These are phyloP conservation scores for Tetragonula clypearis DNA, from an alignment of 1,140 invertebrate genomes.

Conservation along the genomic window DNA sequence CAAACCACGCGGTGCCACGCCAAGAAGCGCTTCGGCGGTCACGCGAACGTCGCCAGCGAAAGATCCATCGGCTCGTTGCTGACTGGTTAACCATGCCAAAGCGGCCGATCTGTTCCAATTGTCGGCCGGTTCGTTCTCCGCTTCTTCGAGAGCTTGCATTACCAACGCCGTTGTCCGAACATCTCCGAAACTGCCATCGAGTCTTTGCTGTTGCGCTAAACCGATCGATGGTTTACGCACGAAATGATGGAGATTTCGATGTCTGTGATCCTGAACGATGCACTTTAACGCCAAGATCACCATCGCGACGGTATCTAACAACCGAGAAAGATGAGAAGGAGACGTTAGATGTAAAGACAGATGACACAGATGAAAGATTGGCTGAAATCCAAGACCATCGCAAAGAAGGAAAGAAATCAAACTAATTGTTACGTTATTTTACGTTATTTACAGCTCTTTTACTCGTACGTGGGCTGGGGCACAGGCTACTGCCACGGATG, in stretches of 20 bases:
- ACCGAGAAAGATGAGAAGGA: too few relatives aligned
- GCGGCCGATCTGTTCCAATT: slow-evolving; percentile 90
- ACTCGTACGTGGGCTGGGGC: too few relatives aligned
- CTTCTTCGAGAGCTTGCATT: slow-evolving; percentile 89
- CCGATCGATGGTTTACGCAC: slow-evolving; percentile 88
- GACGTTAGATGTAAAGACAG: too few relatives aligned
- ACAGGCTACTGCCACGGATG: too few relatives aligned
- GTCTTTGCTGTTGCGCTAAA: slow-evolving; percentile 88
- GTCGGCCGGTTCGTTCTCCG: slow-evolving; percentile 84
- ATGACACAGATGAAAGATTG: neutral
- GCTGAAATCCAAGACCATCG: too few relatives aligned
- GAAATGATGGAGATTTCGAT: slow-evolving; percentile 90
- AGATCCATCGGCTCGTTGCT: slow-evolving; percentile 89
- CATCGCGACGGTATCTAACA: slow-evolving; percentile 90
- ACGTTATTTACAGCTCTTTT: too few relatives aligned
- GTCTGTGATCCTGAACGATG: slow-evolving; percentile 91
- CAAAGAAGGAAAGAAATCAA: too few relatives aligned
- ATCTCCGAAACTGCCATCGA: slow-evolving; percentile 91
- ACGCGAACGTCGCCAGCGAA: slow-evolving; percentile 87
- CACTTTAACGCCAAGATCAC: slow-evolving; percentile 91
- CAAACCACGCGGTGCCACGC: slow-evolving; percentile 86
- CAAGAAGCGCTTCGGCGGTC: slow-evolving; percentile 89
- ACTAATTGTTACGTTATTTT: too few relatives aligned
- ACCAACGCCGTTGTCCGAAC: slow-evolving; percentile 90
- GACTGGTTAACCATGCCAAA: slow-evolving; percentile 86